A percentile compares a stretch with the other conserved stretches of the same genome.
Conservation (phyloP, 2,797 vertebrate species). For the Alauda arvensis region DNA sequence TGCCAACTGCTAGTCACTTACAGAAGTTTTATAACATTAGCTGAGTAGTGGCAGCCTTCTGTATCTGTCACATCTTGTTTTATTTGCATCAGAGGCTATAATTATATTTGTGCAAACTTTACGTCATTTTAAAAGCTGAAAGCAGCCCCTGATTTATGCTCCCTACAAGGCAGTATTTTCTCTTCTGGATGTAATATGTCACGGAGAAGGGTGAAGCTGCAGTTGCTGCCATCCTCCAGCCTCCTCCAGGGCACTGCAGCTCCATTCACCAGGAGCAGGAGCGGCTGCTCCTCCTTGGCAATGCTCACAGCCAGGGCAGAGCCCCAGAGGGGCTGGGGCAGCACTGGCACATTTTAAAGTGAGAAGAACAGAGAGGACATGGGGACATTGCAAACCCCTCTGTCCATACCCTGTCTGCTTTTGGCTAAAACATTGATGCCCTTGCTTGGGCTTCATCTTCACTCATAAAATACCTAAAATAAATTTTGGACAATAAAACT, state of each 20-base stretch:
- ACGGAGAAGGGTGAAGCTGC: not conserved
- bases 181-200: not conserved
- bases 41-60: constrained; percentile 35
- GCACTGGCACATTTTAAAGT: not conserved
- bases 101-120: constrained; percentile 52
- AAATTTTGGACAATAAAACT: not conserved
- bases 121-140: constrained; percentile 28
- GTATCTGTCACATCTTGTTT: constrained; percentile 57
- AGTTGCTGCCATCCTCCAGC: not conserved
- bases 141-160: constrained; percentile 51
- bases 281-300: not conserved
- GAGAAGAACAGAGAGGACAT: not conserved
- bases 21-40: constrained; percentile 46
- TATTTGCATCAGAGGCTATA: constrained; percentile 55
- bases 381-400: not conserved
- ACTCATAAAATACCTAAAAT: not conserved
- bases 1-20: constrained; percentile 50
- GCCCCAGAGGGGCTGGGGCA: not conserved
- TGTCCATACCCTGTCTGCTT: not conserved
- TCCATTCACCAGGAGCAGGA: not conserved
- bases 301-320: not conserved
- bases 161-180: constrained; percentile 47
- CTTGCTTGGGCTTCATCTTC: not conserved
- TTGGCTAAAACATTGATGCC: not conserved
- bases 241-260: not conserved